Conservation (phyloP, 1,140 invertebrate genomes). For the Maconellicoccus hirsutus region DNA sequence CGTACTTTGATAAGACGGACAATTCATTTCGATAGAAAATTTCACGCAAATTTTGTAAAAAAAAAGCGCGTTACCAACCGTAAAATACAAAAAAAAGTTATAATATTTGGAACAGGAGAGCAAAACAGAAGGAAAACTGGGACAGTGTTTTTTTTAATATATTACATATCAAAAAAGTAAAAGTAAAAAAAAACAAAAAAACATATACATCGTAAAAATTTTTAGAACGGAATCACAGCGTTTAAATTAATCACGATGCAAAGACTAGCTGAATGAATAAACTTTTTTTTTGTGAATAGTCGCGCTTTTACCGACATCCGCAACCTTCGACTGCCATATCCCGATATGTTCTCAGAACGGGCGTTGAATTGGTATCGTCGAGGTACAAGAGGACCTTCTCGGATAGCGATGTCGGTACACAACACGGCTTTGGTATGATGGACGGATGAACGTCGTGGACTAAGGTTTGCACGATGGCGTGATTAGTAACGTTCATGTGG, state of each 20-base stretch:
- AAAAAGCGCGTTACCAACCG: too few relatives aligned
- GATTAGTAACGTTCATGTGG: slow-evolving; percentile 92
- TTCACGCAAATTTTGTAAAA: too few relatives aligned
- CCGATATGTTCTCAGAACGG: slow-evolving; percentile 92
- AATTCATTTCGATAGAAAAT: too few relatives aligned
- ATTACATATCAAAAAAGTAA: too few relatives aligned
- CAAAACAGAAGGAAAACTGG: too few relatives aligned
- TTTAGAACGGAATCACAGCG: neutral
- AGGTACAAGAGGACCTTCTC: slow-evolving; percentile 87
- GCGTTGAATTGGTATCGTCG: slow-evolving; percentile 79
- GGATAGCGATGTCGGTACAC: slow-evolving; percentile 82
- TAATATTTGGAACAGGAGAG: too few relatives aligned
- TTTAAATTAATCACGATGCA: neutral
- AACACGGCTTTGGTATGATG: slow-evolving; percentile 82
- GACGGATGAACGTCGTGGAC: slow-evolving; percentile 83
- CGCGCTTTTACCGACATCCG: slow-evolving; percentile 49
- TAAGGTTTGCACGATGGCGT: slow-evolving; percentile 94
- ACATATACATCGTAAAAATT: neutral
- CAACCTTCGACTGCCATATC: slow-evolving; percentile 91
- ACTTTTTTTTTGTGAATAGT: neutral
- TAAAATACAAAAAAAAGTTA: too few relatives aligned
- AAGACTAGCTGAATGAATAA: neutral
- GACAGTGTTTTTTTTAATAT: too few relatives aligned
- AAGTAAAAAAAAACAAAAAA: neutral
- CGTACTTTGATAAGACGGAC: too few relatives aligned